Evolutionary conservation across 2,888 invertebrate species (phyloP), one percentile per base, ranked within the genome.

Genomic region (Amblyjoppa proteus): DNA sequence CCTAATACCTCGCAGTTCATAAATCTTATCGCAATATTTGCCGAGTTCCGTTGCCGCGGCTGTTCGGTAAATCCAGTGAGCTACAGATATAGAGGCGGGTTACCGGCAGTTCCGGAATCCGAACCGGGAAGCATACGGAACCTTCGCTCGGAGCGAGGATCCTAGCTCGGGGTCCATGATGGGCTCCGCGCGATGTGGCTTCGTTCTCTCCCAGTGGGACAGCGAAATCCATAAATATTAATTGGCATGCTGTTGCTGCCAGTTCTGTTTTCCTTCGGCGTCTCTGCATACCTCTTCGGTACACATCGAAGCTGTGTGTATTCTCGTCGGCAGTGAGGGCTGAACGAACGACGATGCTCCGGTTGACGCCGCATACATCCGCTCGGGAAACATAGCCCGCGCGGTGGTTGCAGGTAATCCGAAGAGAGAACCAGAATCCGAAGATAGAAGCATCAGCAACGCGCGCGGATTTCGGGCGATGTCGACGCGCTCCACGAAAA

Each of bases 211-310:
- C 34, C 49, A 3, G 58, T 49, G 81, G 49, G 68, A 81, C 81
- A 75, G 49, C 58, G 28, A 75, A 16, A 82, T 83, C 86, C 89
- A 90, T 90, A 90, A 90, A 90, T 90, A 90, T 90, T 90, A 90
- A 90, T 89, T 89, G 88, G 87, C 87, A 87, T 87, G 61, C 87
- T 83, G 25, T n/a, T 51, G 64, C 49, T 64, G 9, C 61, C 28
- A 13, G 25, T 31, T 31, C 31, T 20, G 11, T 49, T 64, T 34
- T 49, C 34, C 49, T 75, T 66, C 75, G 34, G 11, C 64, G 64
- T 66, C 31, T 34, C 20, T 20, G 64, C 31, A 5, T n/a, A 41
- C 20, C 64, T 34, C n/a, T 34, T 25, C 58, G 28, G 64, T 45
- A 45, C 31, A 51, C 49, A 31, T 34, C 51, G 34, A n/a, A 51